Conservation (phyloP, 2,113 vertebrate genomes). For the Indicator indicator region DNA sequence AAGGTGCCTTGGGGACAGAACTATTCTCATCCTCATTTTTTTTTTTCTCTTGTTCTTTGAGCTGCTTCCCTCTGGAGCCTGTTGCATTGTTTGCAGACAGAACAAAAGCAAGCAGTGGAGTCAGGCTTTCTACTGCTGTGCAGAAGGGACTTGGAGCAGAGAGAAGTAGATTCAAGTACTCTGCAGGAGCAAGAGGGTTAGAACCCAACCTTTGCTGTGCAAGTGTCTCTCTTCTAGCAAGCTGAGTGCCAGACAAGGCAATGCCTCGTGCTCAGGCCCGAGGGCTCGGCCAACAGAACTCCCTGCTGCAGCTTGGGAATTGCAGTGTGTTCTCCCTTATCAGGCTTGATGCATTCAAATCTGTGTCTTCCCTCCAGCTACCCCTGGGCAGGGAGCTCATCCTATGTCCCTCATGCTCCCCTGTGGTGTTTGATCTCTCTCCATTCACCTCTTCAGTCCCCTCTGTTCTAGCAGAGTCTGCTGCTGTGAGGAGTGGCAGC, state of each 20-base stretch:
- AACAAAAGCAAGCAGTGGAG: constrained; percentile 19
- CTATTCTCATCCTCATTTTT: not conserved
- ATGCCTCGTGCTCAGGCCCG: not conserved
- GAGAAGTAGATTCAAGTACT: not conserved
- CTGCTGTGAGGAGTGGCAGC: not conserved
- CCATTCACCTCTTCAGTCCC: not conserved
- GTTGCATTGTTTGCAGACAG: constrained; percentile 49
- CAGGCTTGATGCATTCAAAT: not conserved
- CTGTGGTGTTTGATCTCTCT: not conserved
- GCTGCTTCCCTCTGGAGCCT: constrained; percentile 23
- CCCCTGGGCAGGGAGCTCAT: not conserved
- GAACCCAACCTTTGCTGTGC: not conserved
- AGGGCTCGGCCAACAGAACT: not conserved
- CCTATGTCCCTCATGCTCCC: not conserved
- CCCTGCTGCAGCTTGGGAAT: constrained; percentile 25
- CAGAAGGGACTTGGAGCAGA: not conserved
- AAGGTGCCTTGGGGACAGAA: constrained; percentile 2
- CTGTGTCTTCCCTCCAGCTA: not conserved
- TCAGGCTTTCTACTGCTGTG: not conserved
- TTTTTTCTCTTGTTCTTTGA: not conserved
- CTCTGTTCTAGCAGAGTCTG: not conserved
- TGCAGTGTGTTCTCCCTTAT: not conserved
- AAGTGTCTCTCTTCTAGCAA: not conserved
- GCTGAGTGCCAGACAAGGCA: not conserved
- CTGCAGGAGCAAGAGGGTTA: not conserved